Evolutionary conservation across 2,888 invertebrate genomes (phyloP), one percentile per base, ranked within the genome.

Genomic region (Amorpha juglandis): DNA sequence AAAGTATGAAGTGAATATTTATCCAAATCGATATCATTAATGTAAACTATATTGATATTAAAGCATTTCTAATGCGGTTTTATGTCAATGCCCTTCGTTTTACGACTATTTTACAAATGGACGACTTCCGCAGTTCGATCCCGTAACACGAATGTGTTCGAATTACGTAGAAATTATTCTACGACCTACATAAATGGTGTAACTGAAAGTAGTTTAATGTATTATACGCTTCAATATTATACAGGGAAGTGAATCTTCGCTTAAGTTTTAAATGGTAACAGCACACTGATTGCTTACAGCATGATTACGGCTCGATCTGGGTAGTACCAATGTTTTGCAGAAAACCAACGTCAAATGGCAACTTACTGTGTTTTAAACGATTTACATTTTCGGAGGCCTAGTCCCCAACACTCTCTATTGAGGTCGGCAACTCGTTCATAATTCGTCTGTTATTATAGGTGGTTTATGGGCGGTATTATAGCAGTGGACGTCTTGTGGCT

Each of bases 141-240:
- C 58, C 38, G 16, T 19, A 58, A 38, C 7, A 51, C 55, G 42
- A 19, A 3, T 12, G 79, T 80, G 78, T 80, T 69, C 65, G 68
- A 65, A 69, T 69, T 75, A 74, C 69, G 71, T 78, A 75, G 77
- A 75, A 73, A 74, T 76, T 71, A 69, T 74, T 74, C 74, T 80
- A 80, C 82, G 77, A 76, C 45, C 45, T 63, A 47, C 21, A 62
- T 62, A 62, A 14, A 55, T 55, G 6, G 38, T 16, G 12, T 42
- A 19, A 38, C 16, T 58, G 19, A 9, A 58, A 58, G 48, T 48
- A 9, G 16, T 48, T 16, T 48, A 9, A 50, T 21, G 1, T 19
- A 19, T 19, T 50, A 16, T 50, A 19, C 50, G 19, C 45, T 50
- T 8, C 19, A 19, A 8, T 38, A 8, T 38, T 7, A 50, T 50